Evolutionary conservation across 2,113 vertebrate genomes (phyloP), one percentile per base, ranked within the genome.

Genomic region (Melanerpes formicivorus): DNA sequence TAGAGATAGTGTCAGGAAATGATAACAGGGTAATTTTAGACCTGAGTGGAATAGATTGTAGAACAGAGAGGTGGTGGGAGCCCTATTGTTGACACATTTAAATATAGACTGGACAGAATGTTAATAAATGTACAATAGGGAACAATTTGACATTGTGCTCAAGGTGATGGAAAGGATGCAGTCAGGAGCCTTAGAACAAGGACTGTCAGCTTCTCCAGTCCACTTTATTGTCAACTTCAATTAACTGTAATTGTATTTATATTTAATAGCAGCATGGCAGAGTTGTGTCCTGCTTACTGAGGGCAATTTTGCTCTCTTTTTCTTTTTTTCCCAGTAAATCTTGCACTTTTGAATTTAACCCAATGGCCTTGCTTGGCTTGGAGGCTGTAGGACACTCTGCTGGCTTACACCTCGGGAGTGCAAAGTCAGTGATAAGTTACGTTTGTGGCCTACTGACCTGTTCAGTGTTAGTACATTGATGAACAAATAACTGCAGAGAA

Each of bases 91-190:
- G 93, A 94, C 89, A 96, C 46, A 64, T 85, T 94, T 96, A 95
- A 94, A 94, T 94, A 87, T 77, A 96, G 92, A 87, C 81, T 83
- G 93, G 96, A 74, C 78, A 89, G 95, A 96, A 94, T 82, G 56
- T 92, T 95, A 96, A 93, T 93, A 84, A 90, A 90, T 59, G 84
- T 96, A 81, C 88, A 90, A 25, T 48, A 82, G 90, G 81, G 92
- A 96, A 29, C 60, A 80, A 74, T 85, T n/a, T 92, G 78, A 94
- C 88, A 87, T 93, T 96, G 90, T 74, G 12, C 62, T 93, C 84
- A 89, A 95, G 86, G 88, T 92, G 77, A 55, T 32, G 48, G 55
- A 75, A 80, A 95, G 55, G 83, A 76, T 88, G 29, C 34, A 84
- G 55, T 34, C 65, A 84, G 18, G 4, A 46, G 26, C 42, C 42